Base-by-base conservation (phyloP, 2,797 vertebrate species). In the Okamejei kenojei region DNA sequence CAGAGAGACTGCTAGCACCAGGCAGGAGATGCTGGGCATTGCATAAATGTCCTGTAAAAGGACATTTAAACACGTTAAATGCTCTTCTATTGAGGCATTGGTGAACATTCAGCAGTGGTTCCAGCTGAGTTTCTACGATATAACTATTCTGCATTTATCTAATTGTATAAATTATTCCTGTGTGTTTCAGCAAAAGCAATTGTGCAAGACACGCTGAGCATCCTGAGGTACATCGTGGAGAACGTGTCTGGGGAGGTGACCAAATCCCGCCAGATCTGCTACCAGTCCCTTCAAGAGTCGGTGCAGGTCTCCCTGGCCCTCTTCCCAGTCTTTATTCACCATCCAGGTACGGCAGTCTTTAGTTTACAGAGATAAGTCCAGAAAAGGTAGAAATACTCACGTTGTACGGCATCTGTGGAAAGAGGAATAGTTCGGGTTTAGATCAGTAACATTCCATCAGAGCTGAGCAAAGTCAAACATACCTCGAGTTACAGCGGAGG, bases 221-320 rank as follows among this genome's bases (percentile, higher is more conserved):
- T 99, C 93, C 96, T 99, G 94, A 97, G 97, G 95, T 98, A 99
- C 93, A 96, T 99, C 0, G 99, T 99, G 93, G 97, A 98, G 95
- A 99, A 97, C 94, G 96, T 99, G 94, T 99, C 98, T 1, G 98
- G 98, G 91, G 99, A 99, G 94, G 97, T 98, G 94, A 99, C 98
- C 94, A 99, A 99, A 95, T 99, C 99, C 10, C 98, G 99, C 9
- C 99, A 99, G 97, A 98, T 99, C 95, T 99, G 98, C 95, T 99
- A 99, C 94, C 98, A 99, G 96, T 99, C 98, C 0, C 96, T 99
- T 94, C 99, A 99, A 96, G 99, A 99, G 94, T 98, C 98, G 0
- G 98, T 99, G 94, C 99, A 99, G 96, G 98, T 99, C 94, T 98
- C 99, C 35, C 97, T 99, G 94, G 97, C 97, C 94, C 98, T 99